phyloP scores from a whole-genome alignment of 1,140 invertebrate genomes.

The Drosophila bocqueti region DNA sequence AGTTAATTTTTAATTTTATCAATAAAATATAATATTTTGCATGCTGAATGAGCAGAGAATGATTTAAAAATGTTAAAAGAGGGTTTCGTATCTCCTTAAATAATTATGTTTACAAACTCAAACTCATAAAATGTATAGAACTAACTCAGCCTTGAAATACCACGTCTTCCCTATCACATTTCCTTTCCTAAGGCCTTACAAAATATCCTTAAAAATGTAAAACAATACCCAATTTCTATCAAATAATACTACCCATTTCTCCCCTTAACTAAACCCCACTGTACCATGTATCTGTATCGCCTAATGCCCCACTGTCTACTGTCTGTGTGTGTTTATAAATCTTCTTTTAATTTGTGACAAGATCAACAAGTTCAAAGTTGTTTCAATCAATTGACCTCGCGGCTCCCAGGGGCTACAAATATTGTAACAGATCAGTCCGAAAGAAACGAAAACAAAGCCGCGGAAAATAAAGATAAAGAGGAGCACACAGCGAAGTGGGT shows the following conservation, averaged over 20 bases:
- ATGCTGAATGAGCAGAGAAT: too few species aligned
- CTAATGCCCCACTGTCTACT: conserved; percentile 25
- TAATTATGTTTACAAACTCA: too few species aligned
- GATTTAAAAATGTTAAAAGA: too few species aligned
- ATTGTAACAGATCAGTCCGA: conserved; percentile 76
- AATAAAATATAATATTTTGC: too few species aligned
- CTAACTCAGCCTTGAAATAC: too few species aligned
- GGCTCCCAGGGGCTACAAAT: conserved; percentile 78
- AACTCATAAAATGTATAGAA: too few species aligned
- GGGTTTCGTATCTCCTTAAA: too few species aligned
- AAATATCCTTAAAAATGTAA: background rate
- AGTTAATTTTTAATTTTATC: too few species aligned
- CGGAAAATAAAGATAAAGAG: conserved; percentile 10
- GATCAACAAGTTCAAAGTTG: conserved; percentile 85
- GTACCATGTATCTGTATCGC: conserved; percentile 33
- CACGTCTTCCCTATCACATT: too few species aligned
- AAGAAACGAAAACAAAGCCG: conserved; percentile 42
- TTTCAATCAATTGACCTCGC: conserved; percentile 85
- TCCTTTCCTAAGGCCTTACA: too few species aligned
- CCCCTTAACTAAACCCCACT: conserved; percentile 19
- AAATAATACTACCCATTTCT: background rate
- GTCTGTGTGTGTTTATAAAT: conserved; percentile 75
- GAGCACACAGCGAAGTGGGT: background rate
- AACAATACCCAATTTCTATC: too few species aligned
- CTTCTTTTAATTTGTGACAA: conserved; percentile 85